These are phyloP conservation scores for Phylloscopus trochilus DNA, from an alignment of 2,113 vertebrate genomes.

Conservation along the genomic window DNA sequence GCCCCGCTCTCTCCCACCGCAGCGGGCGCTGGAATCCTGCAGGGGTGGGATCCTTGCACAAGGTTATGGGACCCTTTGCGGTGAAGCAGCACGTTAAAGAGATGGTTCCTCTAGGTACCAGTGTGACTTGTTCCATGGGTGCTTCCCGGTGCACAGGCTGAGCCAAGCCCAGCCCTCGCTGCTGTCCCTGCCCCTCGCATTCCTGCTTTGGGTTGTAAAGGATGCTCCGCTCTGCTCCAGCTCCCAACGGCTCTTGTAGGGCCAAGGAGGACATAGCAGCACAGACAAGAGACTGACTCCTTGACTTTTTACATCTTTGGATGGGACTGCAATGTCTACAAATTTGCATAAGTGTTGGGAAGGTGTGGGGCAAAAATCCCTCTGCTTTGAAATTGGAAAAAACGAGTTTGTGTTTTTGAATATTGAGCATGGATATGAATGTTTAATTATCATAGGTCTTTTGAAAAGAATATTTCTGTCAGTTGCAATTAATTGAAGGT, in stretches of 20 bases:
- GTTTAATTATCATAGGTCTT: neutral
- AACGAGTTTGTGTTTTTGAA: neutral
- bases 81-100: neutral
- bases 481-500: neutral
- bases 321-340: neutral
- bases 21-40: neutral
- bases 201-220: neutral
- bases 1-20: neutral
- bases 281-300: neutral
- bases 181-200: neutral
- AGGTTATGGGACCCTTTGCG: accelerated
- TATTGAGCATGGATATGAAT: neutral
- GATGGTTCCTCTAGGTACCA: neutral
- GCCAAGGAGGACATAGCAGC: accelerated
- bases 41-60: neutral
- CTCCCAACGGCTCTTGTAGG: accelerated
- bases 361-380: neutral
- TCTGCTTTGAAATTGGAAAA: neutral
- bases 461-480: neutral
- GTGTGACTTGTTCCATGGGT: no score
- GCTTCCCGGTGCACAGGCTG: accelerated
- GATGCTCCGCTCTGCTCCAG: accelerated
- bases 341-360: neutral
- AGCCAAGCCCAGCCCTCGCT: neutral
- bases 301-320: neutral